Conservation (phyloP, 2,888 invertebrate genomes). For the Noctua fimbriata region DNA sequence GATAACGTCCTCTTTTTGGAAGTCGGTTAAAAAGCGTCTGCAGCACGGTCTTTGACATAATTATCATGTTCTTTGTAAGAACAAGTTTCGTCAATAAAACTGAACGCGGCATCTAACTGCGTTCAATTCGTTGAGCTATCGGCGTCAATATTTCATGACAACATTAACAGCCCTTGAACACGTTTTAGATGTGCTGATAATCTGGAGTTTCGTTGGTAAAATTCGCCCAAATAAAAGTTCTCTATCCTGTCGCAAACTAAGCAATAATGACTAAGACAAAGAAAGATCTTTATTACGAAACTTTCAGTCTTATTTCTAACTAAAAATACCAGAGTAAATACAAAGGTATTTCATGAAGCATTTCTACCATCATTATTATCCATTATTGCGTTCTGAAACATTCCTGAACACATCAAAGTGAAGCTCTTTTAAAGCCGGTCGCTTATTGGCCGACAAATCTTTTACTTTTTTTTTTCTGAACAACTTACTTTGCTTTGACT, state of each 20-base stretch:
- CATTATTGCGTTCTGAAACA: conserved; percentile 59
- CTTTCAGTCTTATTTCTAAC: conserved; percentile 19
- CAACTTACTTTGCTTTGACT: conserved; percentile 18
- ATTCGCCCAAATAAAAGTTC: neutral
- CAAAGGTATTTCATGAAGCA: conserved; percentile 39
- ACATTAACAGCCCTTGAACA: neutral
- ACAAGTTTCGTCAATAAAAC: neutral
- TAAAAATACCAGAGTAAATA: conserved; percentile 32
- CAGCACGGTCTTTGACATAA: too few species aligned
- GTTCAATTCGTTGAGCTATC: neutral
- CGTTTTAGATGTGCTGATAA: neutral
- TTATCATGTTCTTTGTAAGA: neutral
- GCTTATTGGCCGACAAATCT: conserved; percentile 44
- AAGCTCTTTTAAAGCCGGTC: conserved; percentile 32
- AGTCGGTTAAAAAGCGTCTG: neutral
- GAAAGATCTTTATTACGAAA: neutral
- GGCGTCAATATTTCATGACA: neutral
- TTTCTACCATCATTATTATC: conserved; percentile 58
- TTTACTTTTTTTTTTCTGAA: conserved; percentile 27
- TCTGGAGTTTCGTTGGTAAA: neutral
- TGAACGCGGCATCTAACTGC: neutral
- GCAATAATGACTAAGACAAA: neutral
- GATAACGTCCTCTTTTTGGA: too few species aligned
- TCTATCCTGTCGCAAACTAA: neutral
- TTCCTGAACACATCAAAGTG: conserved; percentile 60